Percentiles rank a stretch among this genome's conserved stretches.
Conservation (phyloP, 2,888 invertebrate species). For the Cataglyphis rosenhaueri region DNA sequence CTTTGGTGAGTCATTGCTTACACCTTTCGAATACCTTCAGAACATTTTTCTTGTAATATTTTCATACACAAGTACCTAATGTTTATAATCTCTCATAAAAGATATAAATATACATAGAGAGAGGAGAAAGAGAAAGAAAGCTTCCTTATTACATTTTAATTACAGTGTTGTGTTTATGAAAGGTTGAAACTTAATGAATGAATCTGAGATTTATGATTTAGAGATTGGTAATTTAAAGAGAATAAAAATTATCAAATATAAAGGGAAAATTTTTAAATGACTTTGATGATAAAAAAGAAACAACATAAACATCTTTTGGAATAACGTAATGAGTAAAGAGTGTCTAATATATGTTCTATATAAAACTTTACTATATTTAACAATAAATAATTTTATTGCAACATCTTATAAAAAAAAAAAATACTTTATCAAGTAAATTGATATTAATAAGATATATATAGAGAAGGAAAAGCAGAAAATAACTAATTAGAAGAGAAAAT, state of each 20-base stretch:
- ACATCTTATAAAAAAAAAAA: not conserved
- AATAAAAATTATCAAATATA: slow-evolving; percentile 3
- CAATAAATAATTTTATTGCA: slow-evolving; percentile 35
- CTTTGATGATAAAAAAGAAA: not conserved
- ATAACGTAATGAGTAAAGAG: not conserved
- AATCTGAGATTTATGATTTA: not conserved
- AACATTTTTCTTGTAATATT: slow-evolving; percentile 17
- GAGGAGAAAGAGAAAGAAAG: not conserved
- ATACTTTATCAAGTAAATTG: slow-evolving; percentile 1
- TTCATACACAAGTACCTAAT: not conserved
- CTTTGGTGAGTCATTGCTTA: slow-evolving; percentile 66
- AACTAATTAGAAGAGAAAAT: slow-evolving; percentile 14
- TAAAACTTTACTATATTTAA: slow-evolving; percentile 13
- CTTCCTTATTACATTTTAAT: slow-evolving; percentile 11
- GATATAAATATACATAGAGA: slow-evolving; percentile 31
- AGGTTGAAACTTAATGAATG: slow-evolving; percentile 18
- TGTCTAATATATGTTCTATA: slow-evolving; percentile 1
- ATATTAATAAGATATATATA: slow-evolving; percentile 1
- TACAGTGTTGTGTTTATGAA: slow-evolving; percentile 21
- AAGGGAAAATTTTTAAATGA: not conserved
- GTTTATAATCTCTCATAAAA: slow-evolving; percentile 36
- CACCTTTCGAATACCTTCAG: slow-evolving; percentile 15
- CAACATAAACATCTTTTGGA: not conserved
- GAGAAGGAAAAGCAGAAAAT: not conserved
- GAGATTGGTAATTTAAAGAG: slow-evolving; percentile 17